Base-by-base conservation (phyloP, 2,888 invertebrate species). In the Kryphioiulus occultus region DNA sequence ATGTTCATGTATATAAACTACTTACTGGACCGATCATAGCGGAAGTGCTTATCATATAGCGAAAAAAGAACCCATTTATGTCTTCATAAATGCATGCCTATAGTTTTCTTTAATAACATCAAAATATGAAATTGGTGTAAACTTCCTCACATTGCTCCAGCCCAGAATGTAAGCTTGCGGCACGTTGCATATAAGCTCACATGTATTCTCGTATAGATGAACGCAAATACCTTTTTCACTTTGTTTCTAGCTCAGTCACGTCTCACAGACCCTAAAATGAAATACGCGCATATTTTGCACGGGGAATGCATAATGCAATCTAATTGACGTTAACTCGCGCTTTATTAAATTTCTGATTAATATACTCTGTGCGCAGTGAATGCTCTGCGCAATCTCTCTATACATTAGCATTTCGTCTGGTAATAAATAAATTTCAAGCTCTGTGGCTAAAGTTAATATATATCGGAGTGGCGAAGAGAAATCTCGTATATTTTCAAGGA, bases 301-400 rank as follows among this genome's bases (percentile, higher is more conserved):
- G n/a, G 47, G n/a, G 22, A 1, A 12, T 26, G 10, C 26, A 26
- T 68, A 26, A 68, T 26, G 68, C 22, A 68, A 68, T 68, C 9
- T 68, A 68, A 68, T 68, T 68, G 68, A 68, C 68, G 26, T 26
- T 68, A 68, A 68, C 26, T 68, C 68, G 26, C 9, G 12, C 68
- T 26, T 68, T 68, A 68, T 68, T 68, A 68, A 68, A 68, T 68
- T 68, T 68, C n/a, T 26, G 68, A 68, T 68, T 68, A 68, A 68
- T 68, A 68, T 68, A 68, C 68, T 26, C 26, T 1, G 9, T 2
- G 26, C 12, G 68, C 68, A 22, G 3, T 22, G 59, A 5, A 5
- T 53, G 12, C n/a, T 5, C 3, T 53, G 15, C 15, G 47, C 53
- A 15, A 44, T 44, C 12, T 44, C 15, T 44, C 9, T 12, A 12